A percentile compares a stretch with the other conserved stretches of the same genome.
Conservation (phyloP, 2,113 vertebrate species). For the Sitta europaea region DNA sequence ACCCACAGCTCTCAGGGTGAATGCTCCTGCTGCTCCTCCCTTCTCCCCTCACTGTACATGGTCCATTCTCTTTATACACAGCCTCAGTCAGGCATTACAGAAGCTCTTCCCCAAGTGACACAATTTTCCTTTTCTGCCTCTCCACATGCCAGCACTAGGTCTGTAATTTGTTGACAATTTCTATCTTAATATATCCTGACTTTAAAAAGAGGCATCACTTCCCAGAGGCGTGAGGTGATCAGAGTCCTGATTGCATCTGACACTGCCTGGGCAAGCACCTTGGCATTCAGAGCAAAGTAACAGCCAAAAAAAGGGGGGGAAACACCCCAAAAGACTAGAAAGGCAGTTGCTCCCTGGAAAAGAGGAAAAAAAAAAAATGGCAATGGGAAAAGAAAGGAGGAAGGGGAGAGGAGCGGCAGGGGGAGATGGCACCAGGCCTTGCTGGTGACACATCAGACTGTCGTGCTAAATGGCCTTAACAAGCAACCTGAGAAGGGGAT, state of each 20-base stretch:
- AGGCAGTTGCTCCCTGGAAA: neutral
- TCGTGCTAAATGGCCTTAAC: conserved; percentile 22
- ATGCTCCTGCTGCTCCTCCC: neutral
- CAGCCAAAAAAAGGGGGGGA: neutral
- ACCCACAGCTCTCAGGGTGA: fast-evolving
- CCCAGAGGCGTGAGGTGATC: neutral
- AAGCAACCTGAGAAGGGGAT: conserved; percentile 17
- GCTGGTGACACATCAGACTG: neutral
- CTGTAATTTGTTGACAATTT: conserved; percentile 13
- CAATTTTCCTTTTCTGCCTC: neutral
- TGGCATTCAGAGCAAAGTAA: neutral
- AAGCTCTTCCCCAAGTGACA: neutral
- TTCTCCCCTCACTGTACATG: fast-evolving
- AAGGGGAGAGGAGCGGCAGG: neutral
- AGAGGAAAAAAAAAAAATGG: neutral
- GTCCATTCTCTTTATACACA: neutral
- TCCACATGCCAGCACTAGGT: neutral
- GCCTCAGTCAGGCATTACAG: neutral
- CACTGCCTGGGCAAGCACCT: neutral
- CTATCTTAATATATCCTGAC: conserved; percentile 3
- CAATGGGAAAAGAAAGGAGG: neutral
- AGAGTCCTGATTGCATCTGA: neutral
- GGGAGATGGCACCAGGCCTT: neutral
- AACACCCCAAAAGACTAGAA: neutral
- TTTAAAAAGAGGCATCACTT: neutral